Conservation (phyloP, 2,888 invertebrate species). For the Eubasilissa splendida region DNA sequence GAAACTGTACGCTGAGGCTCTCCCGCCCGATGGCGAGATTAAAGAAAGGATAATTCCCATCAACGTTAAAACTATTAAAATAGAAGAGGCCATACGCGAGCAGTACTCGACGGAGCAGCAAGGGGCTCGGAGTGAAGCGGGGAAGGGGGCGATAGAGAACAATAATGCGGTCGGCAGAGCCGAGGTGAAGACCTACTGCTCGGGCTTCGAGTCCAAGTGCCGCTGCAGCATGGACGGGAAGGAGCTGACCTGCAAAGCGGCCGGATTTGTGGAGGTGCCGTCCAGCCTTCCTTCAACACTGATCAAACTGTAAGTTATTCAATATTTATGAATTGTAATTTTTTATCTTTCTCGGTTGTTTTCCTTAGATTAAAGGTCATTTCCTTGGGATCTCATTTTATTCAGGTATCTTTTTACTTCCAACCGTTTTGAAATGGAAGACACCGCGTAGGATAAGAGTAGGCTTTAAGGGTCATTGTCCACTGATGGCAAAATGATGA, state of each 20-base stretch:
- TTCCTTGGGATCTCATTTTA: too few relatives aligned
- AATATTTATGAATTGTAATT: background rate
- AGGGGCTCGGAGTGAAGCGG: background rate
- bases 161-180: slow-evolving; percentile 2
- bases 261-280: slow-evolving; percentile 57
- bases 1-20: slow-evolving; percentile 35
- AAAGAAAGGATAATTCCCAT: slow-evolving; percentile 47
- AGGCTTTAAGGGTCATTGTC: too few relatives aligned
- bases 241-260: slow-evolving; percentile 55
- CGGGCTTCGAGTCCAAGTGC: slow-evolving; percentile 57
- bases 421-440: too few relatives aligned
- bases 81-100: slow-evolving; percentile 26
- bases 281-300: slow-evolving; percentile 57
- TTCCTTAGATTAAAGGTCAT: too few relatives aligned
- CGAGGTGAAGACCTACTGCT: slow-evolving; percentile 54
- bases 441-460: too few relatives aligned
- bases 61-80: slow-evolving; percentile 34
- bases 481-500: too few relatives aligned
- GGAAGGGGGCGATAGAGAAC: background rate
- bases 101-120: slow-evolving; percentile 34
- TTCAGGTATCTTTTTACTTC: too few relatives aligned
- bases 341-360: too few relatives aligned
- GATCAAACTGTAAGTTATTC: slow-evolving; percentile 56
- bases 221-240: slow-evolving; percentile 56
- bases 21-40: slow-evolving; percentile 42